Evolutionary conservation across 2,888 invertebrate species (phyloP).

Genomic region (Catonia carolina): DNA sequence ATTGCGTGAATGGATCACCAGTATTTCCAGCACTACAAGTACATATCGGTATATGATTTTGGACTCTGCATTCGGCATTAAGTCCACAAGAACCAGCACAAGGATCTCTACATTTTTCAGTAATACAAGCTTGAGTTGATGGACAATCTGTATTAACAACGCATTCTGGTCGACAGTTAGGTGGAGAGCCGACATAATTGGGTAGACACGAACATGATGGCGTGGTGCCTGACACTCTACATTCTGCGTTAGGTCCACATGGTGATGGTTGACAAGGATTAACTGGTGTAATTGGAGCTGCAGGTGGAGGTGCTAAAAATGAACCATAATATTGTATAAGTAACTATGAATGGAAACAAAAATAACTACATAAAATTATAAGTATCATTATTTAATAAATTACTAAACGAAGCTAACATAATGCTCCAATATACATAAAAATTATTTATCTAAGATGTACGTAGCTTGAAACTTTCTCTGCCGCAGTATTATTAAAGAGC

Average conservation of each 20-base stretch:
- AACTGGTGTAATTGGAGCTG: conserved; percentile 39
- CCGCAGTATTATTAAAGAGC: too few relatives aligned
- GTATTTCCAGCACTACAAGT: conserved; percentile 54
- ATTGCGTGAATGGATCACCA: conserved; percentile 69
- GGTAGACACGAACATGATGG: conserved; percentile 45
- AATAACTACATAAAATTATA: background rate
- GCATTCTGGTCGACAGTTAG: conserved; percentile 46
- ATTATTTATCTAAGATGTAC: too few relatives aligned
- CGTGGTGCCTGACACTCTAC: conserved; percentile 40
- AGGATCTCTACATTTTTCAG: conserved; percentile 45
- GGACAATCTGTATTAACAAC: conserved; percentile 46
- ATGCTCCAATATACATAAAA: too few relatives aligned
- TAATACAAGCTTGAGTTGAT: conserved; percentile 45
- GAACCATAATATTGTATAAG: background rate
- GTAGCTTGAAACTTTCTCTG: too few relatives aligned
- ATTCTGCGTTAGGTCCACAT: conserved; percentile 48
- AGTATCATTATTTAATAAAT: background rate
- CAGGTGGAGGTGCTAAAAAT: conserved; percentile 35
- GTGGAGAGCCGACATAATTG: conserved; percentile 44
- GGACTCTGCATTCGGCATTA: conserved; percentile 45
- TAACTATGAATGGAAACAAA: too few relatives aligned
- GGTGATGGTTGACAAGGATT: conserved; percentile 58
- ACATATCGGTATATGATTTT: conserved; percentile 45
- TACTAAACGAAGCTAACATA: too few relatives aligned
- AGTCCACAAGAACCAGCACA: conserved; percentile 47